A percentile compares a stretch with the other conserved stretches of the same genome.
These are phyloP conservation scores for Lasioglossum leucozonium DNA, from an alignment of 2,888 invertebrate species.

Conservation along the genomic window DNA sequence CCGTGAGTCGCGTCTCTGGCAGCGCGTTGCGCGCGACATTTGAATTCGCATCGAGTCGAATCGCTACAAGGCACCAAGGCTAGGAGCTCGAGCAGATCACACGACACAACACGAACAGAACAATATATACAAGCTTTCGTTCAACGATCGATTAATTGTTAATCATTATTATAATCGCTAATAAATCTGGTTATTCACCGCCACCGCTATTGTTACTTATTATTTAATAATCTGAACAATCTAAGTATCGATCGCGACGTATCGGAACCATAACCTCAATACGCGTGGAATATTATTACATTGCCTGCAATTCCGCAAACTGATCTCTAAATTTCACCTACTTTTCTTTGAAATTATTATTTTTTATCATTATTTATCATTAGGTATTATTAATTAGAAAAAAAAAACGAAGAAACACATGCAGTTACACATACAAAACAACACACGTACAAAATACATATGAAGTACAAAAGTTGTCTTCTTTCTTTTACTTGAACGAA, in stretches of 20 bases:
- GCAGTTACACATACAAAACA: too few relatives aligned
- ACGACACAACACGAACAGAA: not conserved
- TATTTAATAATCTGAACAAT: slow-evolving; percentile 57
- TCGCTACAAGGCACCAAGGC: not conserved
- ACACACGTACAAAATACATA: too few relatives aligned
- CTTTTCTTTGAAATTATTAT: too few relatives aligned
- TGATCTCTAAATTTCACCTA: not conserved
- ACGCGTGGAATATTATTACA: not conserved
- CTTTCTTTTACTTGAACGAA: too few relatives aligned
- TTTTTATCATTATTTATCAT: too few relatives aligned
- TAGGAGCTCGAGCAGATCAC: not conserved
- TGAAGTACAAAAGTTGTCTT: too few relatives aligned
- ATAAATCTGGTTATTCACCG: not conserved
- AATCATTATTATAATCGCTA: not conserved
- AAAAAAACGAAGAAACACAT: too few relatives aligned
- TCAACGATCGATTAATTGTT: not conserved
- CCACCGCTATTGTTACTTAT: not conserved
- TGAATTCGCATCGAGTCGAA: not conserved
- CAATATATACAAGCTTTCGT: not conserved
- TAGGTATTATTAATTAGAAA: too few relatives aligned
- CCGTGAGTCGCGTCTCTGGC: not conserved
- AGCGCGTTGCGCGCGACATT: not conserved
- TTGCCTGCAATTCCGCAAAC: not conserved
- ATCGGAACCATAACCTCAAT: not conserved
- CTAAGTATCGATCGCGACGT: not conserved